Conservation (phyloP, 2,113 vertebrate genomes). For the Stegostoma tigrinum region DNA sequence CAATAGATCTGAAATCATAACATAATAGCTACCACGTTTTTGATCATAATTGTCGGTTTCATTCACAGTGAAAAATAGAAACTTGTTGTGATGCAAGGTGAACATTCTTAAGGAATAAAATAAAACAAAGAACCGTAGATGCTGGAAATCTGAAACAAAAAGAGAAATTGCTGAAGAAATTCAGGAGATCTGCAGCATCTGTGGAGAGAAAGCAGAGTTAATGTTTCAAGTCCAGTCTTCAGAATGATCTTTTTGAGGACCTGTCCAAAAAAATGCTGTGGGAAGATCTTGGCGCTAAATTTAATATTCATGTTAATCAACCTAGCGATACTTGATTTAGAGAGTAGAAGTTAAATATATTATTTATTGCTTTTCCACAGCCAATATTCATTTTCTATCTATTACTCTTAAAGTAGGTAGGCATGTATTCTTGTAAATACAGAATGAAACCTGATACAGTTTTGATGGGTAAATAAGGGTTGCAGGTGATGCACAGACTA, state of each 20-base stretch:
- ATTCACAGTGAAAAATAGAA: not conserved
- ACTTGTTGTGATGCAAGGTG: not conserved
- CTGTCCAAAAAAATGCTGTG: not conserved
- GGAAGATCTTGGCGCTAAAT: not conserved
- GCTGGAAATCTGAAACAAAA: no score
- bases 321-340: not conserved
- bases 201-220: no score
- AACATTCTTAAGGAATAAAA: not conserved
- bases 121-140: no score
- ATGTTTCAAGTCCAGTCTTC: no score
- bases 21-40: not conserved
- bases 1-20: not conserved
- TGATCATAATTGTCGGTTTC: not conserved
- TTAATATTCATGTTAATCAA: not conserved
- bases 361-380: not conserved
- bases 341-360: not conserved
- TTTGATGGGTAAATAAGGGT: slow-evolving; percentile 38
- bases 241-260: not conserved
- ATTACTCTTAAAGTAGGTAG: not conserved
- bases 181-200: no score
- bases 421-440: not conserved
- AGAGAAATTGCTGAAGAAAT: no score
- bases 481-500: slow-evolving; percentile 37
- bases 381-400: not conserved
- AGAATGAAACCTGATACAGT: not conserved